These are phyloP conservation scores for Parauchenoglanis punctatus DNA, from an alignment of 2,797 vertebrate species.

Conservation along the genomic window DNA sequence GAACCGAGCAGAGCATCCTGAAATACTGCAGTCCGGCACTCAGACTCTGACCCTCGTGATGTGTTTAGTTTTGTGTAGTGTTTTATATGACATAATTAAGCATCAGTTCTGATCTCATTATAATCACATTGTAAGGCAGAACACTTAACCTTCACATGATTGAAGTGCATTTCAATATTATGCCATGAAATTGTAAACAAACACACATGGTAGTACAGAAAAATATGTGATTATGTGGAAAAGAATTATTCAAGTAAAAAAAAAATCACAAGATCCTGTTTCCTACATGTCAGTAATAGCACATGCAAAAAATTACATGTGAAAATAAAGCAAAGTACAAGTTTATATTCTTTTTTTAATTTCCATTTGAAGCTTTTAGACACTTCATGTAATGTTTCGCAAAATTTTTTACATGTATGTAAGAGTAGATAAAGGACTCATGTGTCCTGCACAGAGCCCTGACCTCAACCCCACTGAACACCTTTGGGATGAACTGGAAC, in stretches of 20 bases:
- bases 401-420: not conserved
- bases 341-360: not conserved
- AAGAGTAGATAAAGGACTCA: not conserved
- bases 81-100: not conserved
- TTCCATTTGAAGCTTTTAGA: not conserved
- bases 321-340: not conserved
- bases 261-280: not conserved
- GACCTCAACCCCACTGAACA: not conserved
- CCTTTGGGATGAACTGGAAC: too few species aligned
- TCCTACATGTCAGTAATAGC: too few species aligned
- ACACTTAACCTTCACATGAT: not conserved
- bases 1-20: slow-evolving; percentile 6
- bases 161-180: not conserved
- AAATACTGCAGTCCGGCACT: not conserved
- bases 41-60: not conserved
- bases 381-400: not conserved
- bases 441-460: not conserved
- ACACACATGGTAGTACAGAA: not conserved
- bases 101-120: not conserved
- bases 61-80: not conserved
- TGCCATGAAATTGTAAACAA: not conserved
- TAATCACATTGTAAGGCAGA: not conserved
- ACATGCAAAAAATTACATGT: not conserved
- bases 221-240: not conserved
- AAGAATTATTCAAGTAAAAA: not conserved